Percentiles rank a stretch among this genome's conserved stretches.
Conservation (phyloP, 2,797 vertebrate species). For the Phrynocephalus vlangalii region DNA sequence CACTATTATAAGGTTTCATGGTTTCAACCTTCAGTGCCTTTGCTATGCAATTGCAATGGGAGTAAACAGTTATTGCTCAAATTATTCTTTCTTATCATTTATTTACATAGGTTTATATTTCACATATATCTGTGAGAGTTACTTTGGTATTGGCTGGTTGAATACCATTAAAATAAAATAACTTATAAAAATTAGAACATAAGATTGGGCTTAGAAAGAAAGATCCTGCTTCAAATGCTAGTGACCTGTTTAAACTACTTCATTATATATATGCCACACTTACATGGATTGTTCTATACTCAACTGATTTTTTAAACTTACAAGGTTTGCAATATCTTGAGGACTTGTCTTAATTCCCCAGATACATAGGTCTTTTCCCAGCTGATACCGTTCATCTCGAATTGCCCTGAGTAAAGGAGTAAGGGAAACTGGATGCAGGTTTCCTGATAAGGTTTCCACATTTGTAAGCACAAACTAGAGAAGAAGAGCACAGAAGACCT, state of each 20-base stretch:
- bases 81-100: not conserved
- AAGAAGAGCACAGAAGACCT: not conserved
- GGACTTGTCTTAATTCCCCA: conserved; percentile 71
- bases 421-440: conserved; percentile 54
- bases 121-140: not conserved
- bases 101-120: not conserved
- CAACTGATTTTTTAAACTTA: conserved; percentile 59
- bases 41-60: not conserved
- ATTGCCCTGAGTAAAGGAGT: conserved; percentile 71
- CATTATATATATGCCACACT: not conserved
- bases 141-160: not conserved
- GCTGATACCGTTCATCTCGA: conserved; percentile 66
- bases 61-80: not conserved
- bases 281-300: not conserved
- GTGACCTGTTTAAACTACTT: not conserved
- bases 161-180: not conserved
- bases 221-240: not conserved
- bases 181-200: not conserved
- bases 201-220: not conserved
- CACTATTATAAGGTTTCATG: not conserved
- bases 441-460: conserved; percentile 27
- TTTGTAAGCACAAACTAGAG: conserved; percentile 61
- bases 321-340: conserved; percentile 68
- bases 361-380: conserved; percentile 69
- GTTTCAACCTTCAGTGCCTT: not conserved